phyloP scores from a whole-genome alignment of 2,888 invertebrate species.

The Pocota personata region DNA sequence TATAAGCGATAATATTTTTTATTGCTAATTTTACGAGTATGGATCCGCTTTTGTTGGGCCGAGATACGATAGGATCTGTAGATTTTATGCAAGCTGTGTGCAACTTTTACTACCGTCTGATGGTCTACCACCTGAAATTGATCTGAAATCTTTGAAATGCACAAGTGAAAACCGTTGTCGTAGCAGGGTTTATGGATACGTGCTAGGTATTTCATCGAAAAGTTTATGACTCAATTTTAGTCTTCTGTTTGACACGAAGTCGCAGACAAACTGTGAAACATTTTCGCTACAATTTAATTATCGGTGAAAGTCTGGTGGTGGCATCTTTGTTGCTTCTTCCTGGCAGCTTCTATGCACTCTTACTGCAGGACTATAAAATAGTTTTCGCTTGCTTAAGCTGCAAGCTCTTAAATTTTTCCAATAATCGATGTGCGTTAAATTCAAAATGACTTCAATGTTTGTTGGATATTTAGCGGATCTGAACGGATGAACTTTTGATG shows the following conservation, averaged over 20 bases:
- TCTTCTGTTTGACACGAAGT: constrained; percentile 2
- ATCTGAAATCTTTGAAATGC: constrained; percentile 43
- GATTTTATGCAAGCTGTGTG: constrained; percentile 9
- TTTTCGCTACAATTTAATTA: constrained; percentile 19
- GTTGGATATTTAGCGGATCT: not conserved
- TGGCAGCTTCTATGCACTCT: too few relatives aligned
- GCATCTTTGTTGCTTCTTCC: not conserved
- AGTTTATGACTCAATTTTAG: constrained; percentile 21
- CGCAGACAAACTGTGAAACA: not conserved
- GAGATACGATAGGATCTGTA: not conserved
- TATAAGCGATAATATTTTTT: constrained; percentile 60
- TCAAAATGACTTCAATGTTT: not conserved
- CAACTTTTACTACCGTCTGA: constrained; percentile 8
- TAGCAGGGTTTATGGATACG: constrained; percentile 31
- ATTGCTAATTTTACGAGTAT: constrained; percentile 69
- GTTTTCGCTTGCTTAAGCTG: not conserved
- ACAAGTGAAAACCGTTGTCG: constrained; percentile 21
- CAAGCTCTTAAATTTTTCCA: not conserved
- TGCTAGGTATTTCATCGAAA: constrained; percentile 31
- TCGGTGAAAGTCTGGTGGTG: not conserved
- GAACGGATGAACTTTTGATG: not conserved
- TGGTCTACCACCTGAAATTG: constrained; percentile 36
- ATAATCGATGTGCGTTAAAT: not conserved
- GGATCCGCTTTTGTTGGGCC: constrained; percentile 35
- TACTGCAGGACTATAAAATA: not conserved